Evolutionary conservation across 2,888 invertebrate genomes (phyloP), one percentile per base, ranked within the genome.

Genomic region (Tortrix viridana): DNA sequence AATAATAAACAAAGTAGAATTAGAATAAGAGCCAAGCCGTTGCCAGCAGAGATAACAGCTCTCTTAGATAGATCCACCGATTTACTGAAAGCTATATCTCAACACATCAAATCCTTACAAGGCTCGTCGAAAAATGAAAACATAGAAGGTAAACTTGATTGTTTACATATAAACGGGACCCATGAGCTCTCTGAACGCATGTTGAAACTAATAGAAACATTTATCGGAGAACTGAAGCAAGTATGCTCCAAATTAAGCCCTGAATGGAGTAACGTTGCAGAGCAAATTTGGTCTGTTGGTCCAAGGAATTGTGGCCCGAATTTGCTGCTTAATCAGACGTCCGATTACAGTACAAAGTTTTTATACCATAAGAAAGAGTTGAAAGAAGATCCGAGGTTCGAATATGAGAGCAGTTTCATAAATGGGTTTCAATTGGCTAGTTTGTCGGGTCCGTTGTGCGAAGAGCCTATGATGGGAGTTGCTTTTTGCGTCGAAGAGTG

Each of bases 401-500:
- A 94, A 72, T 94, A 93, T 80, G 97, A 97, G 75, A 95, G 95
- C 79, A 95, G 95, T 81, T 95, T 98, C 79, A 93, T 97, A 3
- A 97, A 96, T 86, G 98, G 97, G 7, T 95, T 98, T 86, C 96
- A 97, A 93, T 85, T 98, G 84, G 96, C 97, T 5, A 95, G 97
- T 23, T 86, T 96, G 58, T 95, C 97, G 46, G 99, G 99, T 0
- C 99, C 99, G 0, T 84, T 99, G 48, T 99, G 99, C 86, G 98
- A 98, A 75, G 99, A 99, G 80, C 98, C 98, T 1, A 95, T 99
- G 95, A 96, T 96, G 92, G 99, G 99, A 1, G 98, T 99, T 1
- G 97, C 96, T 18, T 98, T 99, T 88, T 92, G 97, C 58, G 94
- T 99, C 1, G 96, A 97, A 74, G 96, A 97, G 71, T 99, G 98